Percentiles rank a stretch among this genome's conserved stretches.
These are phyloP conservation scores for Micropterix aruncella DNA, from an alignment of 2,888 invertebrate genomes.

Conservation along the genomic window DNA sequence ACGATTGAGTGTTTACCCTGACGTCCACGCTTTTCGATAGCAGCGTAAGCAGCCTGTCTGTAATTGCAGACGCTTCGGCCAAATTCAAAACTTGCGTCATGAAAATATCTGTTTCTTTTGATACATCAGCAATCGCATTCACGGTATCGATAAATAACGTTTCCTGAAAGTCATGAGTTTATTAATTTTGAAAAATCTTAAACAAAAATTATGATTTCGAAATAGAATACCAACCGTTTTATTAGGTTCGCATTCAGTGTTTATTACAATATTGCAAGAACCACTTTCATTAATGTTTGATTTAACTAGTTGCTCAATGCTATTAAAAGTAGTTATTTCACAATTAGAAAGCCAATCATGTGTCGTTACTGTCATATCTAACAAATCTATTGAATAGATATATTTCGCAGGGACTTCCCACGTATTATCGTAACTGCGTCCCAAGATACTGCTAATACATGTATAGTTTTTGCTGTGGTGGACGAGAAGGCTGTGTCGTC, in stretches of 20 bases:
- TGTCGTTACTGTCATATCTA: slow-evolving; percentile 18
- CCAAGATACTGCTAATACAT: slow-evolving; percentile 39
- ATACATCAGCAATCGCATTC: not conserved
- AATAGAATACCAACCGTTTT: not conserved
- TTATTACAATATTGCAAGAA: not conserved
- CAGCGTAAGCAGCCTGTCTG: slow-evolving; percentile 30
- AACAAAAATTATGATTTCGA: slow-evolving; percentile 10
- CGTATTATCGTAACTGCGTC: slow-evolving; percentile 16
- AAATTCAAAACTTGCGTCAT: slow-evolving; percentile 28
- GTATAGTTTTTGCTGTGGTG: slow-evolving; percentile 27
- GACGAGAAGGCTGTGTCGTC: slow-evolving; percentile 70
- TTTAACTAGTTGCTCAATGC: not conserved
- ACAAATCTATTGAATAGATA: slow-evolving; percentile 37
- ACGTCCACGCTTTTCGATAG: slow-evolving; percentile 44
- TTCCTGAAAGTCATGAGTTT: too few species aligned
- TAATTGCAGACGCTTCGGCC: slow-evolving; percentile 22
- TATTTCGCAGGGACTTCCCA: slow-evolving; percentile 51
- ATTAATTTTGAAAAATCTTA: too few species aligned
- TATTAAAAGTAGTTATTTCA: not conserved
- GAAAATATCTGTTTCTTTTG: slow-evolving; percentile 18
- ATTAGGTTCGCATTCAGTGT: not conserved
- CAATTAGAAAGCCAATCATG: slow-evolving; percentile 22
- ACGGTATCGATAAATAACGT: not conserved
- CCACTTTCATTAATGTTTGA: not conserved
- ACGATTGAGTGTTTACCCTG: slow-evolving; percentile 44